Base-by-base conservation (phyloP, 2,113 vertebrate genomes). In the Oryctolagus cuniculus region DNA sequence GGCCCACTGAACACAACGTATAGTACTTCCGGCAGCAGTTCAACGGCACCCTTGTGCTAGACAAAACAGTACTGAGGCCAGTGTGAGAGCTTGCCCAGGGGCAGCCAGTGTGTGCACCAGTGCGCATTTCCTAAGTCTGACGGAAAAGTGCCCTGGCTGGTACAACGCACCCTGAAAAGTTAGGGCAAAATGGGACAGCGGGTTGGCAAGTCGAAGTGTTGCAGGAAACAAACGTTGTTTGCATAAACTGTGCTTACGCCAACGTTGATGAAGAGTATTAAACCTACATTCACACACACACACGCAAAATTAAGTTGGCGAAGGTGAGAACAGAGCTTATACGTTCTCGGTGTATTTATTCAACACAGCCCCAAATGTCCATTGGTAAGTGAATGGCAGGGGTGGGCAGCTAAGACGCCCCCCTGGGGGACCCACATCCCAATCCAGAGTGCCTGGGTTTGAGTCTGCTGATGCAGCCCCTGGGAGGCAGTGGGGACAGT, bases 271-370 rank as follows among this genome's bases (percentile, higher is more conserved):
- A 53, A 34, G 75, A 72, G 34, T 49, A 49, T 86, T 90, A 61
- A 82, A 89, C 70, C 38, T 36, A 75, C 19, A 31, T 24, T 86
- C 10, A 61, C 22, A 63, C 21, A 77, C 36, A 81, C 5, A 13
- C 84, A n/a, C 21, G 21, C 51, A 77, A 78, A 38, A 34, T 1
- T 6, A 74, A 36, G 55, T 55, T 64, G 38, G 36, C 58, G 38
- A 90, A 21, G 38, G 31, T 64, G 8, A 19, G 12, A 77, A 81
- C 29, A 63, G 15, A 19, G 3, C 22, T 36, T 72, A 19, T 53
- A 38, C 87, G 34, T 61, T 81, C 78, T 92, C n/a, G 61, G 55
- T 44, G 80, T 72, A 88, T 73, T 87, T 73, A 83, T 55, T n/a
- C 64, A 78, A 63, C n/a, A 77, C 34, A 79, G n/a, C 15, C 34